phyloP scores from a whole-genome alignment of 2,888 invertebrate genomes.

The Malachius bipustulatus region DNA sequence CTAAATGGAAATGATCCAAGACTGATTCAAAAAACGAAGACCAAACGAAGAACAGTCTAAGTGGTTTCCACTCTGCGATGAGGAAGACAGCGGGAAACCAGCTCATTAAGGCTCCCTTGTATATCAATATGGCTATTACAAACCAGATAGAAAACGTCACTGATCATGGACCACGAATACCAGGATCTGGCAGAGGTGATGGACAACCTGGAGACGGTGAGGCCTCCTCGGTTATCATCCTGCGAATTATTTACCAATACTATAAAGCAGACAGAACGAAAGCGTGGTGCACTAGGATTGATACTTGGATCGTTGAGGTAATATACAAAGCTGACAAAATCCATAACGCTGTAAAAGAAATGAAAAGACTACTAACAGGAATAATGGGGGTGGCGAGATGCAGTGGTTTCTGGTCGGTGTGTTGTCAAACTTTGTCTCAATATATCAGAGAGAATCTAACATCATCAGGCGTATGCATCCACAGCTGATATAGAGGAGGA shows the following conservation, averaged over 20 bases:
- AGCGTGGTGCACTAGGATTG: not conserved
- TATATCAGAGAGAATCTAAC: too few relatives aligned
- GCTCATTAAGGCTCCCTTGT: too few relatives aligned
- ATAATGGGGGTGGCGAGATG: conserved; percentile 1
- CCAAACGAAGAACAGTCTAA: not conserved
- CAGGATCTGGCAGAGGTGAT: not conserved
- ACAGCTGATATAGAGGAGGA: too few relatives aligned
- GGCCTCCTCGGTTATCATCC: not conserved
- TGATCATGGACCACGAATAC: conserved; percentile 2
- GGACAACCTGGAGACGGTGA: not conserved
- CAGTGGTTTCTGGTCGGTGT: not conserved
- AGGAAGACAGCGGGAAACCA: too few relatives aligned
- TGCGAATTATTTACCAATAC: not conserved
- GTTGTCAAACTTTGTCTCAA: too few relatives aligned
- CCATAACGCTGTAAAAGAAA: conserved; percentile 2
- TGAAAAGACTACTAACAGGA: not conserved
- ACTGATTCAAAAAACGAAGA: too few relatives aligned
- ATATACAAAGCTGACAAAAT: not conserved
- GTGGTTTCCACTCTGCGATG: conserved; percentile 2
- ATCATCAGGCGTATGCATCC: too few relatives aligned
- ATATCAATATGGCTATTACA: conserved; percentile 2
- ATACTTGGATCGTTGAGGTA: not conserved
- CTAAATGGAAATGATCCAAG: not conserved
- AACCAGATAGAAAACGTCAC: conserved; percentile 1
- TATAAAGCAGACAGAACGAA: not conserved